Conservation (phyloP, 1,140 invertebrate species). For the Hylaeus anthracinus region DNA sequence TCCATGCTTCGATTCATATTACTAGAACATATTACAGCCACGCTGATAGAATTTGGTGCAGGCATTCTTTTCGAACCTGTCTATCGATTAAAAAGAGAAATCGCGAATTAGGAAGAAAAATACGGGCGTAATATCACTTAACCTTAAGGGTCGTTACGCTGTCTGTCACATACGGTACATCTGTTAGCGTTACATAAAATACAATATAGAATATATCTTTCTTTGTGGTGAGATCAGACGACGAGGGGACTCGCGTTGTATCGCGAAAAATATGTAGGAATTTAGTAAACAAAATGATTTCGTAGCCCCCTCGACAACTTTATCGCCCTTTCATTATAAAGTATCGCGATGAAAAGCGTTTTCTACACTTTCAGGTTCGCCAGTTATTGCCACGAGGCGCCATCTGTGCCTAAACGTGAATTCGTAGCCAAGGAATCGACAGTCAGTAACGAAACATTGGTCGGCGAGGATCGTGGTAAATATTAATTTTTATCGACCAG, state of each 20-base stretch:
- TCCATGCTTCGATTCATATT: constrained; percentile 99
- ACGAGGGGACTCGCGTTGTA: not conserved
- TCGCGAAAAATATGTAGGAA: not conserved
- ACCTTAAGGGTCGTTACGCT: constrained; percentile 38
- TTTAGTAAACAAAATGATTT: not conserved
- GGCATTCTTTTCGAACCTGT: constrained; percentile 69
- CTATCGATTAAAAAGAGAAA: constrained; percentile 24
- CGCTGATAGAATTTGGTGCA: constrained; percentile 84
- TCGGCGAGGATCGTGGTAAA: not conserved
- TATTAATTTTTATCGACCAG: constrained; percentile 24
- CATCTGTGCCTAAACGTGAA: not conserved
- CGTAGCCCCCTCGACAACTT: not conserved
- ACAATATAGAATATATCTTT: not conserved
- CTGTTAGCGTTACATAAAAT: constrained; percentile 20
- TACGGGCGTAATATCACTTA: constrained; percentile 31
- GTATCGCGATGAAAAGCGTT: not conserved
- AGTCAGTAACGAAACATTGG: constrained; percentile 6
- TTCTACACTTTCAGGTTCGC: not conserved
- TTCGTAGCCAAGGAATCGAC: not conserved
- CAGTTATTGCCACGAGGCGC: not conserved
- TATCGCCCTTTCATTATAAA: constrained; percentile 25
- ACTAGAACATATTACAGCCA: constrained; percentile 98
- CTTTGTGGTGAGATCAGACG: not conserved
- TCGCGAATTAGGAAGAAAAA: constrained; percentile 6
- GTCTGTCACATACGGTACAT: constrained; percentile 45